Evolutionary conservation across 2,888 invertebrate genomes (phyloP), one percentile per base, ranked within the genome.

Genomic region (Loripinus fragilis): DNA sequence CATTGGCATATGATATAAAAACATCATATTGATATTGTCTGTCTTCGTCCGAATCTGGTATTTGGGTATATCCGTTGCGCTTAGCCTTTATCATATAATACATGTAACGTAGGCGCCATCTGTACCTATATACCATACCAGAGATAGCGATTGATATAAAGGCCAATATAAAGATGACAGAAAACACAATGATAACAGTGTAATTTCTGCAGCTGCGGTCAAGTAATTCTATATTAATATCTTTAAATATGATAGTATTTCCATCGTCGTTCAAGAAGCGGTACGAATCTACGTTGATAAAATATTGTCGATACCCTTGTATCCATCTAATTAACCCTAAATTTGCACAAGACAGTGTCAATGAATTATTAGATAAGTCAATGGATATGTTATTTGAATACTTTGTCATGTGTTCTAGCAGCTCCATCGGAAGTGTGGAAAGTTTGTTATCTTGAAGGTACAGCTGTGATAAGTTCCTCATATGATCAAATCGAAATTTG

Each of bases 51-150:
- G 50, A 64, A 8, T 35, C n/a, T 17, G 35, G 66, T 8, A 74
- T 17, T 66, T n/a, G 67, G 5, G 20, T 33, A 38, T 80, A 66
- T 1, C 76, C 80, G 7, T 42, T 60, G 70, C 73, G 78, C 8
- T 68, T 74, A 8, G 38, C 38, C 33, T 71, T 80, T 23, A 76
- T 64, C 78, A 78, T 75, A 55, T 80, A 82, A 35, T 73, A 75
- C 8, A 78, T 41, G 50, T 81, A 86, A 25, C 86, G 55, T 1
- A 86, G 67, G 48, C 85, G 75, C 83, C 85, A 85, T 5, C 82
- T 48, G 52, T 80, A 74, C 25, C 73, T 78, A 55, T 83, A 80
- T 0, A 78, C 12, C 2, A 86, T 30, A 5, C 73, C 80, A 1
- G 69, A 74, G 8, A 76, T 52, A 10, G 78, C 12, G 12, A 85